A percentile compares a stretch with the other conserved stretches of the same genome.
phyloP scores from a whole-genome alignment of 2,113 vertebrate genomes.

The Myotis davidii region DNA sequence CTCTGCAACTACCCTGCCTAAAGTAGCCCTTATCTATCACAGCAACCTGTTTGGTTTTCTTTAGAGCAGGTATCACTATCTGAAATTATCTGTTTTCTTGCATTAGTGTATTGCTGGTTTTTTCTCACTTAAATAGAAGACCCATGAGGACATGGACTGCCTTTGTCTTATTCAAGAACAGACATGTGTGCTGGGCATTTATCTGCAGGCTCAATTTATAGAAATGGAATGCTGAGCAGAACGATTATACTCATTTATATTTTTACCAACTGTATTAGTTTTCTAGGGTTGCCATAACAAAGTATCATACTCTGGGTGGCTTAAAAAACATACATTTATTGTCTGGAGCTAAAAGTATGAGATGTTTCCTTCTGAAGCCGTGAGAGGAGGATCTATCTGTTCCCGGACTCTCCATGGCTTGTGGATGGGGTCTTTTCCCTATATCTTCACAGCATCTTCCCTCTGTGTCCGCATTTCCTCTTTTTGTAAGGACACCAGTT shows the following conservation, averaged over 20 bases:
- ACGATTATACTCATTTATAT: not conserved
- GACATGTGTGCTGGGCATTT: not conserved
- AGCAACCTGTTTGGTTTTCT: not conserved
- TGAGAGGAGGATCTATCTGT: constrained; percentile 10
- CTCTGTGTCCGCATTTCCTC: not conserved
- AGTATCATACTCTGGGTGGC: not conserved
- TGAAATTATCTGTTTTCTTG: constrained; percentile 33
- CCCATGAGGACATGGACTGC: not conserved
- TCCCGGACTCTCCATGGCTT: not conserved
- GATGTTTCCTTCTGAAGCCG: not conserved
- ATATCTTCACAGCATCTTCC: not conserved
- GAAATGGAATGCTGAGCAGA: not conserved
- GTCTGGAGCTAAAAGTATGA: not conserved
- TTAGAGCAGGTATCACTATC: not conserved
- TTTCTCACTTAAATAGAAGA: not conserved
- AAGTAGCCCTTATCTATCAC: not conserved
- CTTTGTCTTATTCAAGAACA: not conserved
- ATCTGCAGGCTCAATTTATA: not conserved
- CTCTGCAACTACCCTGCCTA: not conserved
- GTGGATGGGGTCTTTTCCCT: not conserved
- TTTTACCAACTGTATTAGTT: constrained; percentile 7
- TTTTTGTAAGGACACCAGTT: not conserved
- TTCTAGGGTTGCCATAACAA: not conserved
- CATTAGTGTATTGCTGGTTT: not conserved
- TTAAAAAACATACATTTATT: not conserved